These are phyloP conservation scores for Etia nguti DNA, from an alignment of 2,113 vertebrate species.

Conservation along the genomic window DNA sequence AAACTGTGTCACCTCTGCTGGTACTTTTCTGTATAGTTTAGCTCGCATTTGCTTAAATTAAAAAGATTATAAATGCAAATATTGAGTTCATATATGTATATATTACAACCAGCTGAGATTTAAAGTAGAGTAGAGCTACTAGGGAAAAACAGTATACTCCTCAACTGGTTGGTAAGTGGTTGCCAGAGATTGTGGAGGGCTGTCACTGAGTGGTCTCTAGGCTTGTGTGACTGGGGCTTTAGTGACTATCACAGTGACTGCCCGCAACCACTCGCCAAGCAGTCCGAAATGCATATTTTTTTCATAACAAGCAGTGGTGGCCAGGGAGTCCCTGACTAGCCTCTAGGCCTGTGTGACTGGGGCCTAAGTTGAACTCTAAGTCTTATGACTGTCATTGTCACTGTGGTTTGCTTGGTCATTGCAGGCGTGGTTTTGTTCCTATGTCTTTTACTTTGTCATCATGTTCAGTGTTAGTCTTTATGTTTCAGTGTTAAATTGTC, in stretches of 20 bases:
- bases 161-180: background rate
- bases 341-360: background rate
- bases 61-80: background rate
- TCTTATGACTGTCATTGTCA: background rate
- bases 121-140: background rate
- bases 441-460: background rate
- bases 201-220: background rate
- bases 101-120: background rate
- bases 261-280: background rate
- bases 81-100: background rate
- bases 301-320: background rate
- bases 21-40: background rate
- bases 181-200: background rate
- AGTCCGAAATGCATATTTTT: background rate
- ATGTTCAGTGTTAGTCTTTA: background rate
- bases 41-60: background rate
- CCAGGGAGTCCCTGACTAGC: background rate
- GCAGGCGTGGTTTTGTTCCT: background rate
- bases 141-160: no score
- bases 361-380: background rate
- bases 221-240: background rate
- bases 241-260: background rate
- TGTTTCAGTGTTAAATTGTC: background rate
- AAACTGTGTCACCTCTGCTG: background rate
- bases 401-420: background rate